Evolutionary conservation across 2,888 invertebrate species (phyloP).

Genomic region (Endomychus coccineus): DNA sequence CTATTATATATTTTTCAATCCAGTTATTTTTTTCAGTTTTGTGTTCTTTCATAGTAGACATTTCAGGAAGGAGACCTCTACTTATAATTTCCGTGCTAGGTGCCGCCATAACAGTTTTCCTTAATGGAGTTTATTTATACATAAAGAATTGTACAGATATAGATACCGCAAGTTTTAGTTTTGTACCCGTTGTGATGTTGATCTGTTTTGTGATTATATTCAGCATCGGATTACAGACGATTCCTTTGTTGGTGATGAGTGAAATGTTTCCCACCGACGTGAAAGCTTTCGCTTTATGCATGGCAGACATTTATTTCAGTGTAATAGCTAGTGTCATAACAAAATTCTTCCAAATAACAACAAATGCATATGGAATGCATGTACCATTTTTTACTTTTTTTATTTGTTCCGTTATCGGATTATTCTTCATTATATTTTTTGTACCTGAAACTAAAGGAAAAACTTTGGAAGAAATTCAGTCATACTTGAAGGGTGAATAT

Average conservation of each 20-base stretch:
- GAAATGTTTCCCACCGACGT: constrained; percentile 52
- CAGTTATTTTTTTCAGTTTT: constrained; percentile 52
- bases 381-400: constrained; percentile 46
- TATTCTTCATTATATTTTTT: constrained; percentile 40
- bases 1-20: constrained; percentile 42
- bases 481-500: constrained; percentile 24
- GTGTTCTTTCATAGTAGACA: constrained; percentile 53
- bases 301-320: constrained; percentile 49
- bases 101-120: constrained; percentile 39
- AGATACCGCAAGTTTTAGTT: constrained; percentile 36
- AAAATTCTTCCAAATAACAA: constrained; percentile 43
- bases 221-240: constrained; percentile 47
- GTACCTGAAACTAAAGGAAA: constrained; percentile 50
- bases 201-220: constrained; percentile 46
- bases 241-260: constrained; percentile 48
- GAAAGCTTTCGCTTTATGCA: constrained; percentile 50
- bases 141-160: constrained; percentile 38
- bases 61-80: constrained; percentile 48
- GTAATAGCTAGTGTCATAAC: constrained; percentile 44
- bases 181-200: constrained; percentile 45
- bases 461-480: constrained; percentile 47
- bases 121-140: constrained; percentile 44
- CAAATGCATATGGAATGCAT: constrained; percentile 40
- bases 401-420: constrained; percentile 38
- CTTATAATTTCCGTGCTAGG: constrained; percentile 47